These are phyloP conservation scores for Stigmatopora nigra DNA, from an alignment of 2,113 vertebrate genomes.

Conservation along the genomic window DNA sequence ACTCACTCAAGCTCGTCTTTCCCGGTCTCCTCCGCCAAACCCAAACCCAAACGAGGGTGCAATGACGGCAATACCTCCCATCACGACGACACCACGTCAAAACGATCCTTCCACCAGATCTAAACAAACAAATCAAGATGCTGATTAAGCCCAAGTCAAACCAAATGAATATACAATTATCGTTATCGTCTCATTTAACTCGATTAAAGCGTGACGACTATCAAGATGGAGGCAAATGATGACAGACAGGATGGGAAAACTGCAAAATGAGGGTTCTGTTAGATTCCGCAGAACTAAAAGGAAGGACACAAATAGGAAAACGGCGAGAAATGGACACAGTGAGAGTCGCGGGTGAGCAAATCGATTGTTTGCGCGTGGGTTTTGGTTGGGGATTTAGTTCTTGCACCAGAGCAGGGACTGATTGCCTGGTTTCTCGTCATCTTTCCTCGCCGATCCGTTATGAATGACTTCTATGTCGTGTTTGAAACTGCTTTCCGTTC, in stretches of 20 bases:
- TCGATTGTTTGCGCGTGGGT: conserved; percentile 63
- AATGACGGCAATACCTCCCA: conserved; percentile 28
- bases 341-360: conserved; percentile 42
- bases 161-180: conserved; percentile 30
- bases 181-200: conserved; percentile 30
- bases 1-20: conserved; percentile 16
- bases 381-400: conserved; percentile 61
- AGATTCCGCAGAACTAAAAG: neutral
- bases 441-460: conserved; percentile 47
- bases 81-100: conserved; percentile 25
- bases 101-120: conserved; percentile 29
- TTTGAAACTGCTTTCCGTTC: conserved; percentile 45
- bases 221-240: conserved; percentile 23
- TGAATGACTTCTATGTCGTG: conserved; percentile 51
- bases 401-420: conserved; percentile 63
- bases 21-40: conserved; percentile 28
- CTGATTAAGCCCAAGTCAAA: conserved; percentile 39
- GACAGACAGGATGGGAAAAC: conserved; percentile 21
- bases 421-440: conserved; percentile 62
- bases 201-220: conserved; percentile 25
- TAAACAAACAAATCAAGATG: conserved; percentile 39
- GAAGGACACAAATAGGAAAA: neutral
- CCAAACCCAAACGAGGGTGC: conserved; percentile 36
- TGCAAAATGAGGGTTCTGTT: neutral
- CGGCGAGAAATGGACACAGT: neutral